Evolutionary conservation across 1,140 invertebrate genomes (phyloP).

Genomic region (Eumaeus atala): DNA sequence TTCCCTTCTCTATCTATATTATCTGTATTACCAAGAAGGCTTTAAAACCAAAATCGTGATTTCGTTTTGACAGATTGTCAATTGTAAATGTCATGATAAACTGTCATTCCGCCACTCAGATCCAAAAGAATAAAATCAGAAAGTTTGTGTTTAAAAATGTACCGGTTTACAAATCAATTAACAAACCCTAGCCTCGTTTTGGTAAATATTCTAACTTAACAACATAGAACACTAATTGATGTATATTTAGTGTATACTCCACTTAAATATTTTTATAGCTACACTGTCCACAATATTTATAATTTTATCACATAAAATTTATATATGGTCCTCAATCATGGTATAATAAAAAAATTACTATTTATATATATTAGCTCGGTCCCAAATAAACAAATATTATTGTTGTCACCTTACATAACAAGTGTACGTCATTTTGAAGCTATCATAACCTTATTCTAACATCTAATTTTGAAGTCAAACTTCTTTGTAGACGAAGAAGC

Average conservation of each 20-base stretch:
- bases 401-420: conserved; percentile 64
- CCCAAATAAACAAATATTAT: conserved; percentile 10
- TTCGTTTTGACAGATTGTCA: neutral
- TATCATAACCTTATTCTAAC: no score
- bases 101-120: conserved; percentile 1
- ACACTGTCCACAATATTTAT: no score
- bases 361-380: neutral
- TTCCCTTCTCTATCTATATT: no score
- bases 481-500: no score
- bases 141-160: conserved; percentile 46
- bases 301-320: no score
- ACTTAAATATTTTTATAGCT: no score
- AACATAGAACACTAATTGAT: neutral
- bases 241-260: no score
- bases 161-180: conserved; percentile 62
- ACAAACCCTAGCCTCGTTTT: conserved; percentile 57
- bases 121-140: no score
- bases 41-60: neutral
- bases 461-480: no score
- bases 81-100: neutral
- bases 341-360: no score
- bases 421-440: conserved; percentile 49
- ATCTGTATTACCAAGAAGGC: no score
- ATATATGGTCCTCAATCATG: no score
- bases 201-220: conserved; percentile 37